Evolutionary conservation across 2,888 invertebrate species (phyloP).

Genomic region (Erebia ligea): DNA sequence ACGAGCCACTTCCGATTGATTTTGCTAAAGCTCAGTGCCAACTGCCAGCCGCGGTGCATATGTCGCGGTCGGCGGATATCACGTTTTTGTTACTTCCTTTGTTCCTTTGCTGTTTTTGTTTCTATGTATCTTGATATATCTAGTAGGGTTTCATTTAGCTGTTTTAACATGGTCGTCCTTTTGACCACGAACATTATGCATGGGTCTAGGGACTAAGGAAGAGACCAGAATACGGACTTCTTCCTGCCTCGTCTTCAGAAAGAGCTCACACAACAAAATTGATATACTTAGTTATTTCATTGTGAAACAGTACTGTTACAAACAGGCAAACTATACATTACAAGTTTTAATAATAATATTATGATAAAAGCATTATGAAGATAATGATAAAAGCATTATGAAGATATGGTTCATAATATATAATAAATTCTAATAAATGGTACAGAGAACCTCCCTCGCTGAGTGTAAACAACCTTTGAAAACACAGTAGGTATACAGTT

Average conservation of each 20-base stretch:
- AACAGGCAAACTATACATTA: too few species aligned
- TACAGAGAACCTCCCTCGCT: slow-evolving; percentile 13
- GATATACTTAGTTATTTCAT: too few species aligned
- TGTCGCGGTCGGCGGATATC: slow-evolving; percentile 57
- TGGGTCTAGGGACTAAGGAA: too few species aligned
- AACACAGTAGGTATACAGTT: slow-evolving; percentile 50
- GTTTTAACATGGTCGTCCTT: too few species aligned
- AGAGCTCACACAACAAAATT: too few species aligned
- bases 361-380: not conserved
- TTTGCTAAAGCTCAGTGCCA: slow-evolving; percentile 52
- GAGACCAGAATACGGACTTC: too few species aligned
- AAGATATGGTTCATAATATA: slow-evolving; percentile 21
- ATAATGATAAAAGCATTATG: not conserved
- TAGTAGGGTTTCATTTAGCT: slow-evolving; percentile 8
- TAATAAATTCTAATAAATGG: slow-evolving; percentile 23
- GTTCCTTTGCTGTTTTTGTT: slow-evolving; percentile 51
- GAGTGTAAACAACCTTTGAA: slow-evolving; percentile 52
- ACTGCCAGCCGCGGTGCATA: slow-evolving; percentile 50
- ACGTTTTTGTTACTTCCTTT: slow-evolving; percentile 68
- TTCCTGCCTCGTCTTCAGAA: too few species aligned
- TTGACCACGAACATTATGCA: too few species aligned
- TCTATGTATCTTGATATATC: slow-evolving; percentile 1
- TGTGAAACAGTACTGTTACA: too few species aligned
- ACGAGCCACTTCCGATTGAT: slow-evolving; percentile 58
- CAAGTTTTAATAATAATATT: too few species aligned